phyloP scores from a whole-genome alignment of 1,140 invertebrate genomes.

The Panagrolaimus sp. region DNA sequence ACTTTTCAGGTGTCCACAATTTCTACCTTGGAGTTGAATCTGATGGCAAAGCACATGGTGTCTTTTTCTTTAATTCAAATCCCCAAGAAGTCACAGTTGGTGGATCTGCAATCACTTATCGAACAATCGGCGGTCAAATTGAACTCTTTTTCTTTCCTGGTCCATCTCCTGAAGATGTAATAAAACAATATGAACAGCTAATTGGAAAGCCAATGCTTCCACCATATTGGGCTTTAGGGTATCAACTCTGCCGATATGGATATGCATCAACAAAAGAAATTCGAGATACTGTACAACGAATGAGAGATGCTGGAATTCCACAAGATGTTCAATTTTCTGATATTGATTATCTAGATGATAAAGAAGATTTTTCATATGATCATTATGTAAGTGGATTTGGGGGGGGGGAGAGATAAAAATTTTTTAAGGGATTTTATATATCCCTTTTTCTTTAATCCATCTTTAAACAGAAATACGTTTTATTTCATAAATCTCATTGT shows the following conservation, averaged over 20 bases:
- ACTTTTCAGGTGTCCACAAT: constrained; percentile 60
- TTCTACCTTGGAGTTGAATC: constrained; percentile 62
- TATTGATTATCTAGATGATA: constrained; percentile 77
- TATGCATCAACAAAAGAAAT: constrained; percentile 68
- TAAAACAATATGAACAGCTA: constrained; percentile 60
- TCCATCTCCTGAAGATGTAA: constrained; percentile 63
- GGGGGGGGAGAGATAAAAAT: constrained; percentile 15
- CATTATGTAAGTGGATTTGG: constrained; percentile 33
- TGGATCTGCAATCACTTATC: constrained; percentile 71
- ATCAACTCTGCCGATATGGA: constrained; percentile 65
- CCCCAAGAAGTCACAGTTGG: constrained; percentile 69
- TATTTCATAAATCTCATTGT: no score
- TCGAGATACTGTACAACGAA: constrained; percentile 56
- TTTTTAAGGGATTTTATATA: constrained; percentile 10
- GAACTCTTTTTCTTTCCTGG: constrained; percentile 72
- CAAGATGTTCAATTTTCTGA: constrained; percentile 15
- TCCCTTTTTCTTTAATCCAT: no score
- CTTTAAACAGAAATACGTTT: no score
- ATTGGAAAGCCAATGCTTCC: constrained; percentile 55
- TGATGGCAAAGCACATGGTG: constrained; percentile 61
- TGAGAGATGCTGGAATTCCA: constrained; percentile 52
- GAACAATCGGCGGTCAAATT: constrained; percentile 72
- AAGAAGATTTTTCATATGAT: constrained; percentile 77
- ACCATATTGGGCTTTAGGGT: constrained; percentile 60
- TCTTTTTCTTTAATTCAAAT: constrained; percentile 60